A percentile compares a stretch with the other conserved stretches of the same genome.
Conservation (phyloP, 37 sponge, comb jelly and placozoan genomes). For the Mnemiopsis leidyi region DNA sequence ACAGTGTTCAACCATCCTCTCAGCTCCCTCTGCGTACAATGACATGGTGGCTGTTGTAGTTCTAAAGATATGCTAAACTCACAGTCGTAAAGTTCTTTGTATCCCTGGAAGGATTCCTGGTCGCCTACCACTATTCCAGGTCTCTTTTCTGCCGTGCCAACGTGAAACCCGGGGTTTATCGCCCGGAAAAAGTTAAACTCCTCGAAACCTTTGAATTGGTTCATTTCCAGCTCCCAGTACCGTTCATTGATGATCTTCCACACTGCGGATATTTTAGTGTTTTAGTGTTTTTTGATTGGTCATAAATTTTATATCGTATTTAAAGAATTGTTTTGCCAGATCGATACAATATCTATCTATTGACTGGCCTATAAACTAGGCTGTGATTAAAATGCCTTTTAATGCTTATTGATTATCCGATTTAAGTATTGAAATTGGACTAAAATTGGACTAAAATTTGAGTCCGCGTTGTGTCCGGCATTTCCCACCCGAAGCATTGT, state of each 20-base stretch:
- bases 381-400: too few species aligned
- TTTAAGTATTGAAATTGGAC: too few species aligned
- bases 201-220: not conserved
- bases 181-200: constrained; percentile 32
- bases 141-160: not conserved
- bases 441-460: too few species aligned
- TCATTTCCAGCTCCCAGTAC: constrained; percentile 23
- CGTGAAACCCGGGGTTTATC: not conserved
- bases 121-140: constrained; percentile 1
- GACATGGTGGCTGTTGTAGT: too few species aligned
- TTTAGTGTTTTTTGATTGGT: not conserved
- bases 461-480: not conserved
- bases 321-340: too few species aligned
- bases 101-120: not conserved
- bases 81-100: not conserved
- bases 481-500: constrained; percentile 12
- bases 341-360: too few species aligned
- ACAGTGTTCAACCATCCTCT: too few species aligned
- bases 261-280: not conserved
- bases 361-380: too few species aligned
- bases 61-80: too few species aligned
- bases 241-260: not conserved
- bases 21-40: too few species aligned
- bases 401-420: too few species aligned
- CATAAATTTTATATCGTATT: too few species aligned